Conservation (phyloP, 1,140 invertebrate genomes). For the Eriocheir sinensis region DNA sequence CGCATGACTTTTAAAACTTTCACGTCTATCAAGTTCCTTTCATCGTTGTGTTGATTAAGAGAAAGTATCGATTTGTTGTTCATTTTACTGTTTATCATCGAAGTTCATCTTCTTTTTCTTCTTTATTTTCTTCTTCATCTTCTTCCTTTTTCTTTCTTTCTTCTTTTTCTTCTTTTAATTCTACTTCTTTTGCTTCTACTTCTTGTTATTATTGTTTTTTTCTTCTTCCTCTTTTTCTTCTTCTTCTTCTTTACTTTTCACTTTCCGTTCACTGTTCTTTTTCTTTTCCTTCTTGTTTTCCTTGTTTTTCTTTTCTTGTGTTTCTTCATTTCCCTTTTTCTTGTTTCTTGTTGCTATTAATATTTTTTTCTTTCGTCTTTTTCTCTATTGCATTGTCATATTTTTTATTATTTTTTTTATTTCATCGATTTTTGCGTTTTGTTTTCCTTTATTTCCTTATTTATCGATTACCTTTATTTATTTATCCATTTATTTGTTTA, state of each 20-base stretch:
- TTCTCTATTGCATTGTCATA: not conserved
- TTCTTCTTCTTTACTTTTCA: not conserved
- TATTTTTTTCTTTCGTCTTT: constrained; percentile 14
- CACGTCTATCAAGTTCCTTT: too few relatives aligned
- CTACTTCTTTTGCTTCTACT: not conserved
- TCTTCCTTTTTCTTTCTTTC: not conserved
- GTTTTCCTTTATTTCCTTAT: not conserved
- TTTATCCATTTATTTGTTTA: not conserved
- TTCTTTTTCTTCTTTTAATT: not conserved
- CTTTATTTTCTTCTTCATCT: constrained; percentile 7
- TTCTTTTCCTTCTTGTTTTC: not conserved
- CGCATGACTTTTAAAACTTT: too few relatives aligned
- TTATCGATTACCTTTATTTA: too few relatives aligned
- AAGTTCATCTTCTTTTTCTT: not conserved
- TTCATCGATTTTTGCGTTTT: not conserved
- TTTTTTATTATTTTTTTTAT: not conserved
- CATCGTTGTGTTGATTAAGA: not conserved
- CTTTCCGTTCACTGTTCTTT: not conserved
- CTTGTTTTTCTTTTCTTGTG: not conserved
- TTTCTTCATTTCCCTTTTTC: not conserved
- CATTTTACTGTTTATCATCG: too few relatives aligned
- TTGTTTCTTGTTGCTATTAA: not conserved
- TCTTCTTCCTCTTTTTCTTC: not conserved
- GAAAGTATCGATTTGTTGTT: too few relatives aligned
- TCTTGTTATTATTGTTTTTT: not conserved